phyloP scores from a whole-genome alignment of 2,113 vertebrate species.

The Tachysurus fulvidraco region DNA sequence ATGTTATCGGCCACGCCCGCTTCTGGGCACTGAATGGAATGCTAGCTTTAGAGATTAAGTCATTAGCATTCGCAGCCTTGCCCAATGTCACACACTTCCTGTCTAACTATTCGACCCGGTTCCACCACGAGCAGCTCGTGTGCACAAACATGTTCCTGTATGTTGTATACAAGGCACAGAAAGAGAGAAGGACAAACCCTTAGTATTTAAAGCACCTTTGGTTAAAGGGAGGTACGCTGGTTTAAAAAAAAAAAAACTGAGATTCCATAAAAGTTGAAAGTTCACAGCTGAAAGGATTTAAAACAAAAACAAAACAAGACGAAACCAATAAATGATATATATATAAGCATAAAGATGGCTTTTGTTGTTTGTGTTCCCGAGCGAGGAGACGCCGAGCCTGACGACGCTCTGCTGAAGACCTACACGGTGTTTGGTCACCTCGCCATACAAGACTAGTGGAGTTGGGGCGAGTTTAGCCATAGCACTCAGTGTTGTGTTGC shows the following conservation, averaged over 20 bases:
- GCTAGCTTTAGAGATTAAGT: conserved; percentile 24
- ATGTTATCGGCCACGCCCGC: conserved; percentile 7
- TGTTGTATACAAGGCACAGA: conserved; percentile 79
- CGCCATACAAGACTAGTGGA: neutral
- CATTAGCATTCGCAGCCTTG: conserved; percentile 32
- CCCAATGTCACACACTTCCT: conserved; percentile 11
- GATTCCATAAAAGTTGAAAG: neutral
- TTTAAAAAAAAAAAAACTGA: conserved; percentile 65
- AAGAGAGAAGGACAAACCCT: conserved; percentile 74
- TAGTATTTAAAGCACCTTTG: conserved; percentile 82
- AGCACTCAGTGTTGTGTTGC: conserved; percentile 47
- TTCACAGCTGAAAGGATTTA: conserved; percentile 30
- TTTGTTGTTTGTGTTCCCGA: conserved; percentile 33
- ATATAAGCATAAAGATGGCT: conserved; percentile 53
- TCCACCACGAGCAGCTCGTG: neutral
- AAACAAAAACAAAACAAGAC: conserved; percentile 33
- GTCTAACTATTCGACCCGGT: neutral
- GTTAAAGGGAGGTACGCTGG: conserved; percentile 79
- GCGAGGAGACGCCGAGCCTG: conserved; percentile 52
- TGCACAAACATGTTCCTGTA: conserved; percentile 62
- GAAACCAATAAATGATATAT: conserved; percentile 27
- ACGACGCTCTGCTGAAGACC: conserved; percentile 32
- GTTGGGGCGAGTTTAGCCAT: conserved; percentile 2
- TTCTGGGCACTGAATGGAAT: conserved; percentile 5
- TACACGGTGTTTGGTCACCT: neutral